Evolutionary conservation across 2,888 invertebrate species (phyloP).

Genomic region (Pachycephus smyrnensis): DNA sequence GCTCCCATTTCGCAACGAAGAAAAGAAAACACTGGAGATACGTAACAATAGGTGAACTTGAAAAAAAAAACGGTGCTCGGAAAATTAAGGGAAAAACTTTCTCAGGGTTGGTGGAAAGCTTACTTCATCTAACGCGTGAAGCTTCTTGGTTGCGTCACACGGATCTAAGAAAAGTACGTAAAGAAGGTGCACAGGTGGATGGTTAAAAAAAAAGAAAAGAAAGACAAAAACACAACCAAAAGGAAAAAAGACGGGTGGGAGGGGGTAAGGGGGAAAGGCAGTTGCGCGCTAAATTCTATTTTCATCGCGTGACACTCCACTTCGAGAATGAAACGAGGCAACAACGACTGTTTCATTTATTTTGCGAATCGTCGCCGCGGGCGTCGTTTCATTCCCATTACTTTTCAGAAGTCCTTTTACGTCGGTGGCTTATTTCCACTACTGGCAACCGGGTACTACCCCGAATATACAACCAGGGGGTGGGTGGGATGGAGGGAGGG

Average conservation of each 20-base stretch:
- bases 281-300: slow-evolving; percentile 20
- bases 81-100: not conserved
- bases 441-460: not conserved
- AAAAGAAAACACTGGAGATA: not conserved
- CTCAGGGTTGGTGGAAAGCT: not conserved
- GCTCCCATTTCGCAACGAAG: not conserved
- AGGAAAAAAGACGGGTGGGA: slow-evolving; percentile 12
- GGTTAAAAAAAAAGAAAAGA: slow-evolving; percentile 4
- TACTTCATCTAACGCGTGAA: not conserved
- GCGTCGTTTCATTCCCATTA: slow-evolving; percentile 37
- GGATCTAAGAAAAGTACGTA: not conserved
- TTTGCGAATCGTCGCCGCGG: not conserved
- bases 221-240: slow-evolving; percentile 8
- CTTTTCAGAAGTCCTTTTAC: not conserved
- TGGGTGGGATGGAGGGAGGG: no score
- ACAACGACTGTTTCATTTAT: not conserved
- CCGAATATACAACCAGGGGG: not conserved
- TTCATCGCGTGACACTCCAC: slow-evolving; percentile 11
- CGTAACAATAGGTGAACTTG: not conserved
- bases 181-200: not conserved
- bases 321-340: slow-evolving; percentile 3
- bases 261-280: slow-evolving; percentile 9
- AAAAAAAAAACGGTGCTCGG: not conserved
- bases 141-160: not conserved
- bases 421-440: not conserved